phyloP scores from a whole-genome alignment of 2,797 vertebrate species.

The Halcyon smyrnensis region DNA sequence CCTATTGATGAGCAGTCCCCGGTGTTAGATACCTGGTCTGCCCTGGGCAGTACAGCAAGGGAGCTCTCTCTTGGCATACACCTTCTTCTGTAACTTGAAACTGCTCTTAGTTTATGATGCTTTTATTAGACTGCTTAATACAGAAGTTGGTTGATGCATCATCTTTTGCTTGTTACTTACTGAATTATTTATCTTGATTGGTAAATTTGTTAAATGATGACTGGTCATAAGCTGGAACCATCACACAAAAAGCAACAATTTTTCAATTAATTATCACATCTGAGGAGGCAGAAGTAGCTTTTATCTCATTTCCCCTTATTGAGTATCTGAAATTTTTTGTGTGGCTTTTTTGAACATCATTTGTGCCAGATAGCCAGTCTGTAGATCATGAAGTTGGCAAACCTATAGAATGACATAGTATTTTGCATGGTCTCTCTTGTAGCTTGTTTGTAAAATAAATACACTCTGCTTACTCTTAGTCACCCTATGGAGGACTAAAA shows the following conservation, averaged over 20 bases:
- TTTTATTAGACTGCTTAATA: background rate
- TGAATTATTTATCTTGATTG: background rate
- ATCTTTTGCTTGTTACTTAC: background rate
- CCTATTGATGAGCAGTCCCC: background rate
- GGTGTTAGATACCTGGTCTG: background rate
- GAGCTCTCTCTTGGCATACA: background rate
- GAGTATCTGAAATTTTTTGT: background rate
- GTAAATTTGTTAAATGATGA: background rate
- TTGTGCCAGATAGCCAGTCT: background rate
- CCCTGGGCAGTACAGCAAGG: background rate
- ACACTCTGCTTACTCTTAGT: background rate
- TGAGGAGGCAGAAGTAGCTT: background rate
- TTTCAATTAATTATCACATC: background rate
- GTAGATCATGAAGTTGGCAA: background rate
- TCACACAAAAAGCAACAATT: background rate
- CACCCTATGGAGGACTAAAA: background rate
- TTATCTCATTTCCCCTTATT: background rate
- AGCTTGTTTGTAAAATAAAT: background rate
- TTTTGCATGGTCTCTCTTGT: background rate
- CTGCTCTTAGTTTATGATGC: background rate
- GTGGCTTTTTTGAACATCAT: background rate
- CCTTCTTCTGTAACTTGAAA: background rate
- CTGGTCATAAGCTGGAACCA: background rate
- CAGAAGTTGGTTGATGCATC: background rate
- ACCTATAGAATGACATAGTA: background rate